Evolutionary conservation across 2,888 invertebrate genomes (phyloP), one percentile per base, ranked within the genome.

Genomic region (Pterostichus madidus): DNA sequence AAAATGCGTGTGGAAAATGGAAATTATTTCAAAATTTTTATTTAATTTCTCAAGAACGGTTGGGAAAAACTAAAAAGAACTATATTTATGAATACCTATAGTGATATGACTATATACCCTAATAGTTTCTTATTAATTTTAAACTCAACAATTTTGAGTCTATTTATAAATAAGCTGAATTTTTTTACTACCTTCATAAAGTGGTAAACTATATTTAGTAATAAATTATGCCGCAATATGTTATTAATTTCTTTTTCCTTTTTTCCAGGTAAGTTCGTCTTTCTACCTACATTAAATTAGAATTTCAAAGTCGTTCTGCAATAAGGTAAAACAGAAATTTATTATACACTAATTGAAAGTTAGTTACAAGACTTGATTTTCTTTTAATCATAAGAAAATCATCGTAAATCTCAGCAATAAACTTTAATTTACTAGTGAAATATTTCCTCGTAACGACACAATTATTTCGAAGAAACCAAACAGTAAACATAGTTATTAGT

Each of bases 401-500:
- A 44, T 68, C 68, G 68, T 44, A 68, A 68, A 68, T 68, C 68
- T n/a, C 44, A 10, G 68, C 17, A 39, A 68, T 68, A 68, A 61
- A 15, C 68, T 68, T 39, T 17, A 68, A n/a, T 68, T 68, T 39
- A 44, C 61, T 15, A 68, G 44, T 68, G 11, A 68, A 68, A 68
- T 44, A 68, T 44, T 39, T 68, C 13, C 39, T 39, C 44, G 8
- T 56, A 49, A 39, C 39, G 39, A 39, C 39, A 13, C 52, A 52
- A 52, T 56, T 8, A 56, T 56, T 56, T 56, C 56, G 56, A 31
- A 56, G 56, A 56, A 56, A 6, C 13, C 5, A 13, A 68, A 68
- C 68, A 68, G 35, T 68, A 68, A 68, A 68, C 68, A 68, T 68
- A 68, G 68, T 68, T 68, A 68, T 68, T 68, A 68, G 68, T 68